A percentile compares a stretch with the other conserved stretches of the same genome.
Conservation (phyloP, 2,888 invertebrate species). For the Mylabris sibirica region DNA sequence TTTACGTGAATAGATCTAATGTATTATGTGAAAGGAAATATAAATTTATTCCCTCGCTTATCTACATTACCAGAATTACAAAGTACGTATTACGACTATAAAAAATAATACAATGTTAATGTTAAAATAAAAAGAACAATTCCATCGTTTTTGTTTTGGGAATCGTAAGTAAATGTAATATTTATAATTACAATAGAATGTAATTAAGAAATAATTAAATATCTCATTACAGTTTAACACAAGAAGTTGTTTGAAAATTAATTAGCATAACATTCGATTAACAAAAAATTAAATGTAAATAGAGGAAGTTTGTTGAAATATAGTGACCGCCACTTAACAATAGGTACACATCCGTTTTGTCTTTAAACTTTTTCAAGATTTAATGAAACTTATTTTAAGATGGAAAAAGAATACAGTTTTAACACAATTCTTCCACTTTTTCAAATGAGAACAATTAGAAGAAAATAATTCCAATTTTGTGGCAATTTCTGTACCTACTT, state of each 20-base stretch:
- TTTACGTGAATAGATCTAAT: background rate
- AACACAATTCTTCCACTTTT: too few species aligned
- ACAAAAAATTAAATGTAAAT: background rate
- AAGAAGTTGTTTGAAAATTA: background rate
- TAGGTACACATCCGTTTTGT: too few species aligned
- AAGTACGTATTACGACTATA: background rate
- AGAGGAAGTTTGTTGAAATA: background rate
- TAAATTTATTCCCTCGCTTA: conserved; percentile 15
- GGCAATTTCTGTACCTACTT: too few species aligned
- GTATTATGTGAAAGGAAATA: conserved; percentile 15
- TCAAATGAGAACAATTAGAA: too few species aligned
- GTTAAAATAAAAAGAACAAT: background rate
- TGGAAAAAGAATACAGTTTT: too few species aligned
- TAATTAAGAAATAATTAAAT: background rate
- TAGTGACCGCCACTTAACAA: too few species aligned
- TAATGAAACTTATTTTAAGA: too few species aligned
- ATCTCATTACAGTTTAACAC: background rate
- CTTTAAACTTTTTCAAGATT: too few species aligned
- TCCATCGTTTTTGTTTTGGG: background rate
- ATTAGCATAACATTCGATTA: background rate
- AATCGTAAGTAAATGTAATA: too few species aligned
- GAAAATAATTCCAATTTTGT: too few species aligned
- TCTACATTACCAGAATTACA: conserved; percentile 5
- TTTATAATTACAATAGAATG: background rate
- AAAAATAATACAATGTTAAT: background rate